Conservation (phyloP, 2,888 invertebrate species). For the Cybosia mesomella region DNA sequence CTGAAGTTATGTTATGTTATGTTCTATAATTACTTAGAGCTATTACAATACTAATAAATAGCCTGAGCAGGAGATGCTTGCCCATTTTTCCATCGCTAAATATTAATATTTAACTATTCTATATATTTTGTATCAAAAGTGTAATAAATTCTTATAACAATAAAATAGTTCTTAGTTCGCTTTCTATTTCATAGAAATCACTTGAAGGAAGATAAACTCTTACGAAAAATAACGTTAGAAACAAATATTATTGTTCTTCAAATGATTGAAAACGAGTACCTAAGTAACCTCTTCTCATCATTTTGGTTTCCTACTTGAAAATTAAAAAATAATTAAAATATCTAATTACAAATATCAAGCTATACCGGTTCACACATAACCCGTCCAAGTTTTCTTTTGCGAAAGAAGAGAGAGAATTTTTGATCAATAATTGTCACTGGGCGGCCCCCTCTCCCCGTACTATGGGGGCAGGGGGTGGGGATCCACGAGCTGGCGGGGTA, state of each 20-base stretch:
- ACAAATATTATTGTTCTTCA: background rate
- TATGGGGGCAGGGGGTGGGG: conserved; percentile 53
- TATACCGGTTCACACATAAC: conserved; percentile 83
- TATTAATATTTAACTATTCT: too few relatives aligned
- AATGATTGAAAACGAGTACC: background rate
- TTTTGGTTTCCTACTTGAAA: background rate
- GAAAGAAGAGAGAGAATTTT: conserved; percentile 89
- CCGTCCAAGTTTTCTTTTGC: conserved; percentile 88
- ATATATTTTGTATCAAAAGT: background rate
- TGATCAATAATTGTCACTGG: conserved; percentile 91
- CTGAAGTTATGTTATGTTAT: too few relatives aligned
- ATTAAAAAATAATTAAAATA: conserved; percentile 58
- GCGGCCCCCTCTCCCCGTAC: conserved; percentile 74
- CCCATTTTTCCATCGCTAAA: background rate
- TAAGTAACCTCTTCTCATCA: background rate
- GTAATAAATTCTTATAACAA: background rate
- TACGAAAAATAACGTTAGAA: background rate
- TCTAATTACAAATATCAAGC: conserved; percentile 84
- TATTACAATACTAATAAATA: too few relatives aligned
- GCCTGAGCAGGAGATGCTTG: background rate
- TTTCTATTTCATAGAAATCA: background rate
- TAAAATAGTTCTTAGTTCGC: background rate
- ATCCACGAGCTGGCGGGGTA: conserved; percentile 55
- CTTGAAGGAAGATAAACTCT: background rate
- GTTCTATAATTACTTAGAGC: too few relatives aligned